Conservation (phyloP, 2,113 vertebrate species). For the Myotis lucifugus region DNA sequence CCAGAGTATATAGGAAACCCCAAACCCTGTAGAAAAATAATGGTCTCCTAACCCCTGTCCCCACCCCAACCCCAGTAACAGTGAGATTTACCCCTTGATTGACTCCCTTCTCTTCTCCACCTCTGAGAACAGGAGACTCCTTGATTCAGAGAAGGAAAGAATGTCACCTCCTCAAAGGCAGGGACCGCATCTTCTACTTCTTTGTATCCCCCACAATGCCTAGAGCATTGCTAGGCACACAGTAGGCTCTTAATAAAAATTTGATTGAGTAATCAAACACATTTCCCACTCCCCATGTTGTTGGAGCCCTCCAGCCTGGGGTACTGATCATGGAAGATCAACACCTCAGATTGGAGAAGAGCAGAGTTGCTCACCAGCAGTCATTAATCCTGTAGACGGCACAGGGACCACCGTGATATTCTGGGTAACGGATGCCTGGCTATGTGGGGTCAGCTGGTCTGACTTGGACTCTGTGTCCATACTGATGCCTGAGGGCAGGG, state of each 20-base stretch:
- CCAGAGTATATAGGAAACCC: conserved; percentile 67
- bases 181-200: conserved; percentile 82
- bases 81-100: conserved; percentile 80
- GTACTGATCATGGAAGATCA: conserved; percentile 74
- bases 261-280: conserved; percentile 72
- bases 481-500: conserved; percentile 90
- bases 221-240: conserved; percentile 77
- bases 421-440: conserved; percentile 93
- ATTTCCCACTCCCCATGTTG: conserved; percentile 74
- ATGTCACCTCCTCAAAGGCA: conserved; percentile 81
- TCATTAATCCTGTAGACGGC: conserved; percentile 96
- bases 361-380: conserved; percentile 88
- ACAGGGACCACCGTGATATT: conserved; percentile 97
- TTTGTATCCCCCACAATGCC: conserved; percentile 80
- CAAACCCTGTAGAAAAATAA: conserved; percentile 67
- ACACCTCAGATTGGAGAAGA: conserved; percentile 71
- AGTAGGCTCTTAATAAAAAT: conserved; percentile 76
- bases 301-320: conserved; percentile 73
- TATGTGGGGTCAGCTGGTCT: conserved; percentile 90
- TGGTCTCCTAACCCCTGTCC: conserved; percentile 67
- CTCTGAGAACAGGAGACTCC: conserved; percentile 81
- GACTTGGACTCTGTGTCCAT: conserved; percentile 87
- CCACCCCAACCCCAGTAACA: conserved; percentile 68
- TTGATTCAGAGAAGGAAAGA: conserved; percentile 83
- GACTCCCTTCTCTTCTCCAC: conserved; percentile 82